phyloP scores from a whole-genome alignment of 2,888 invertebrate genomes.

The Phrixothrix hirtus region DNA sequence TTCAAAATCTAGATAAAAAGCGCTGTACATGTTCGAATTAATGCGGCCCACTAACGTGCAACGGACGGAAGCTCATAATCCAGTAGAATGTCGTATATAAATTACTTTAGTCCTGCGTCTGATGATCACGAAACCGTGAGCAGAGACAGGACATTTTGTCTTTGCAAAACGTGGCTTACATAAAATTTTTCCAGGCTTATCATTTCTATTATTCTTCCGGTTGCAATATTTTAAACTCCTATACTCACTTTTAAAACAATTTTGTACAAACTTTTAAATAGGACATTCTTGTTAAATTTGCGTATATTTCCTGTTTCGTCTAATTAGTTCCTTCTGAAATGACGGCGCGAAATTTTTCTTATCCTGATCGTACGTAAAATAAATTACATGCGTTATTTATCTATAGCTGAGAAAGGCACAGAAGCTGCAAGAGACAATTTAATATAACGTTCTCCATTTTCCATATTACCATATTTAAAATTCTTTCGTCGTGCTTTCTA shows the following conservation, averaged over 20 bases:
- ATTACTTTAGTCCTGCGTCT: conserved; percentile 15
- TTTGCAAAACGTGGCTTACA: conserved; percentile 44
- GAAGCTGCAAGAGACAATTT: too few relatives aligned
- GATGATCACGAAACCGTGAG: conserved; percentile 17
- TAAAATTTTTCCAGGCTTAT: conserved; percentile 28
- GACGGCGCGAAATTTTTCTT: too few relatives aligned
- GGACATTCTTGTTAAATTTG: too few relatives aligned
- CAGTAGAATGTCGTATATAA: conserved; percentile 20
- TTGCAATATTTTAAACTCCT: neutral
- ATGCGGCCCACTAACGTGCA: conserved; percentile 15
- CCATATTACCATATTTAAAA: too few relatives aligned
- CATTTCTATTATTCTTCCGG: neutral
- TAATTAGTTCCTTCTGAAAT: too few relatives aligned
- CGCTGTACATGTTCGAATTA: conserved; percentile 14
- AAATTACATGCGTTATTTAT: too few relatives aligned
- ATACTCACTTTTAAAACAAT: neutral
- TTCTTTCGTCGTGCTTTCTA: too few relatives aligned
- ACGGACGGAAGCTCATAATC: conserved; percentile 21
- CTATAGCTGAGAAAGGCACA: too few relatives aligned
- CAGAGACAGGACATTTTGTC: conserved; percentile 16
- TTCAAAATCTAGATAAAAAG: conserved; percentile 7
- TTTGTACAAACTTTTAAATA: neutral
- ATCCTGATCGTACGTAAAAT: too few relatives aligned
- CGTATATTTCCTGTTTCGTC: too few relatives aligned
- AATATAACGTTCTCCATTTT: too few relatives aligned